Conservation (phyloP, 2,113 vertebrate genomes). For the Heteronetta atricapilla region DNA sequence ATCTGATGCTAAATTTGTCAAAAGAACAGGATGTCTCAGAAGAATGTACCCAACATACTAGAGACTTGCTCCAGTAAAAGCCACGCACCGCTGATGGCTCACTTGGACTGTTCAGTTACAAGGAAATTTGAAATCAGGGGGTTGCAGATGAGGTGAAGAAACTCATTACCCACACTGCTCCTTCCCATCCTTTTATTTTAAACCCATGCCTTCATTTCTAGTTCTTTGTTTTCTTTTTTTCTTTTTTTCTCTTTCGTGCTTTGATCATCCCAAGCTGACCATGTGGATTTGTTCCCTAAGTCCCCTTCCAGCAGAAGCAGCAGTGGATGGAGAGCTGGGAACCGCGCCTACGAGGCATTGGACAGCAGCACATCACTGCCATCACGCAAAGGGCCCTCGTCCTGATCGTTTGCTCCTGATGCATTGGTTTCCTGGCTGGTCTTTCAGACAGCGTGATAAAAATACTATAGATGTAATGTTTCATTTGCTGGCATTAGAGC, state of each 20-base stretch:
- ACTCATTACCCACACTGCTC: neutral
- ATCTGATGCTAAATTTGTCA: neutral
- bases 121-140: neutral
- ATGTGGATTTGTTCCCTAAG: neutral
- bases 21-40: neutral
- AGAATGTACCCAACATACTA: neutral
- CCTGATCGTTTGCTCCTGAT: neutral
- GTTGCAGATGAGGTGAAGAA: constrained; percentile 12
- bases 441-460: neutral
- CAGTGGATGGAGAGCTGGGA: neutral
- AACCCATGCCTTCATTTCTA: neutral
- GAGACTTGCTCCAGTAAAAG: neutral
- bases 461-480: neutral
- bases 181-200: constrained; percentile 1
- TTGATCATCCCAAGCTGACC: constrained; percentile 3
- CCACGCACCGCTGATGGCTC: neutral
- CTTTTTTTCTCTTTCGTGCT: constrained; percentile 30
- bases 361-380: neutral
- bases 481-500: neutral
- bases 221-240: constrained; percentile 4
- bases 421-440: neutral
- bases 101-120: neutral
- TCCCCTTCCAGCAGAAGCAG: neutral
- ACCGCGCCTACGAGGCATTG: neutral
- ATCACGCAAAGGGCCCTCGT: neutral